Evolutionary conservation across 2,888 invertebrate genomes (phyloP).

Genomic region (Ormyrus nitidulus): DNA sequence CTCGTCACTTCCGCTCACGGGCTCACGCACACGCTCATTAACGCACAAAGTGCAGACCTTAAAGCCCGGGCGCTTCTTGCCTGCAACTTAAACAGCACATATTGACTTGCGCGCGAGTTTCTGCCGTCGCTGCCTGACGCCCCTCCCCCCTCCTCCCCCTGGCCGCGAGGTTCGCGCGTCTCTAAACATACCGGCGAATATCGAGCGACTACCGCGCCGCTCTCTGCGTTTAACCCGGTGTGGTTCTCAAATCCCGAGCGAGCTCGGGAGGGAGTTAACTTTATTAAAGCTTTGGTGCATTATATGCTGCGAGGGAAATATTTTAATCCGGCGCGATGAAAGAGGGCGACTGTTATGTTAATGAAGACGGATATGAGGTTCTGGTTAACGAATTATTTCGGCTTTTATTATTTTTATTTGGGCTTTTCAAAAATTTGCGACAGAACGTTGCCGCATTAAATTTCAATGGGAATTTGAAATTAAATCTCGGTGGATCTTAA

Average conservation of each 20-base stretch:
- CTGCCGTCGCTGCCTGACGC: neutral
- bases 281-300: neutral
- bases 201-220: neutral
- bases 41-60: neutral
- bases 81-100: constrained; percentile 21
- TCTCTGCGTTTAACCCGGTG: neutral
- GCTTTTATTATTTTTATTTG: no score
- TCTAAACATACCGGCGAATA: constrained; percentile 20
- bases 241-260: neutral
- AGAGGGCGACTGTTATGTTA: neutral
- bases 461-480: no score
- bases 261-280: neutral
- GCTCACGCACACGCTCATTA: constrained; percentile 4
- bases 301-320: neutral
- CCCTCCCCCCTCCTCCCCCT: neutral
- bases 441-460: no score
- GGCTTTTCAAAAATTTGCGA: no score
- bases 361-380: neutral
- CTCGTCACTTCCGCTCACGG: no score
- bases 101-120: constrained; percentile 14
- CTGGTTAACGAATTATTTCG: no score
- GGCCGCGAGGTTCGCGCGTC: constrained; percentile 5
- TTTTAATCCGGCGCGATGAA: neutral
- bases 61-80: neutral
- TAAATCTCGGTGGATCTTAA: no score